Evolutionary conservation across 2,113 vertebrate genomes (phyloP).

Genomic region (Meles meles): DNA sequence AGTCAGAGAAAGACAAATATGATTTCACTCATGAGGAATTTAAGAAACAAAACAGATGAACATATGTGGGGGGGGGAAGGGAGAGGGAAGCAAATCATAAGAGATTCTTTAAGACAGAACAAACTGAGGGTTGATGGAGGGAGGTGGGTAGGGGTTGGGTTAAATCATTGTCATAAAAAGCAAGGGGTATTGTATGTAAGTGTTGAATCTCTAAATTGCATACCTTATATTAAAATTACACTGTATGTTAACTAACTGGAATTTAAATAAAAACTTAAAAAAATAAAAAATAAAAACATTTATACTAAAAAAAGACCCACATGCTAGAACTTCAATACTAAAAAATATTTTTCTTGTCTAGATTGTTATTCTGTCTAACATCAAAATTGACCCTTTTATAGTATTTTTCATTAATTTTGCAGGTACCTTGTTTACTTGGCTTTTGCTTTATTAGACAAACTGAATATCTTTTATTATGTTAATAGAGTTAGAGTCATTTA

Average conservation of each 20-base stretch:
- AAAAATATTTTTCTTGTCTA: background rate
- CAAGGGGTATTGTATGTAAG: too few relatives aligned
- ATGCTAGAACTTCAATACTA: background rate
- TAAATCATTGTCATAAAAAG: too few relatives aligned
- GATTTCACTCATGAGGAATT: too few relatives aligned
- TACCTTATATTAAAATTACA: too few relatives aligned
- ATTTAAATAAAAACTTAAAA: background rate
- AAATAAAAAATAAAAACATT: background rate
- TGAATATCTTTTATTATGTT: background rate
- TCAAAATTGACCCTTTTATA: background rate
- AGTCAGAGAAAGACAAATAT: too few relatives aligned
- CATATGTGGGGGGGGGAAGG: too few relatives aligned
- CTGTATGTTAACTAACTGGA: background rate
- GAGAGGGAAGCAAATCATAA: too few relatives aligned
- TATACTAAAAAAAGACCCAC: background rate
- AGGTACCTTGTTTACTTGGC: background rate
- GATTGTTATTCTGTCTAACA: background rate
- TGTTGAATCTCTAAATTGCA: too few relatives aligned
- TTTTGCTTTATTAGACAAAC: background rate
- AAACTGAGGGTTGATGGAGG: too few relatives aligned
- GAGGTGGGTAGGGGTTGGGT: too few relatives aligned
- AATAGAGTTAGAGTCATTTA: background rate
- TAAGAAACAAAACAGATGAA: too few relatives aligned
- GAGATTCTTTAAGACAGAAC: too few relatives aligned
- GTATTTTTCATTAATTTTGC: background rate